Base-by-base conservation (phyloP, 2,113 vertebrate species). In the Osmerus eperlanus region DNA sequence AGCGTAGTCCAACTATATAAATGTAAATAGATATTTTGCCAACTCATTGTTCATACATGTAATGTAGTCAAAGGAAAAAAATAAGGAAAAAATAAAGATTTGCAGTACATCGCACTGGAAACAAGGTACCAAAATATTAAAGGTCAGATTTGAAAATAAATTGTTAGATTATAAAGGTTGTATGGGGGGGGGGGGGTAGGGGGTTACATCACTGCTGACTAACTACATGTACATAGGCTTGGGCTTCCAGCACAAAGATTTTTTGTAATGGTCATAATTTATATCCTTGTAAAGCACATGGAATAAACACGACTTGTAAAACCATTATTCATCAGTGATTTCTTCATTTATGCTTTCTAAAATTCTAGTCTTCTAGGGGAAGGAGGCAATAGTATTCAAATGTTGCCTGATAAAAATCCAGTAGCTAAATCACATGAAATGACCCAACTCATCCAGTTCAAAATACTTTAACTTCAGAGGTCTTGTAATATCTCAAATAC, bases 231-330 rank as follows among this genome's bases (percentile, higher is more conserved):
- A 97, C 90, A 97, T 95, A 97, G 93, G 95, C 95, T 96, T 96
- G 96, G 95, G 95, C 96, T 98, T 98, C 96, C 95, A 96, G 94
- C 95, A 90, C 95, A 95, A 81, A 95, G 88, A 95, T 98, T 97
- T 98, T 96, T 94, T 98, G 91, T 96, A 88, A 96, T 94, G 84
- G 94, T 95, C 94, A 94, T 97, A 96, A 97, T 98, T 98, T 98
- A 96, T 97, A 98, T 94, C 95, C 91, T 93, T 96, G 95, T 94
- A 92, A 95, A 98, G 93, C 96, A 97, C 97, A 97, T 91, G 92
- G 91, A 98, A 98, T 98, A 98, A 98, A 93, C 85, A 84, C 83
- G 92, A 94, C 91, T 93, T 98, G 94, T 95, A 96, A 93, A 94
- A 96, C 89, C 91, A 76, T 78, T 79, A 80, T 18, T 74, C 78